These are phyloP conservation scores for Macrosteles quadrilineatus DNA, from an alignment of 1,140 invertebrate genomes.

Conservation along the genomic window DNA sequence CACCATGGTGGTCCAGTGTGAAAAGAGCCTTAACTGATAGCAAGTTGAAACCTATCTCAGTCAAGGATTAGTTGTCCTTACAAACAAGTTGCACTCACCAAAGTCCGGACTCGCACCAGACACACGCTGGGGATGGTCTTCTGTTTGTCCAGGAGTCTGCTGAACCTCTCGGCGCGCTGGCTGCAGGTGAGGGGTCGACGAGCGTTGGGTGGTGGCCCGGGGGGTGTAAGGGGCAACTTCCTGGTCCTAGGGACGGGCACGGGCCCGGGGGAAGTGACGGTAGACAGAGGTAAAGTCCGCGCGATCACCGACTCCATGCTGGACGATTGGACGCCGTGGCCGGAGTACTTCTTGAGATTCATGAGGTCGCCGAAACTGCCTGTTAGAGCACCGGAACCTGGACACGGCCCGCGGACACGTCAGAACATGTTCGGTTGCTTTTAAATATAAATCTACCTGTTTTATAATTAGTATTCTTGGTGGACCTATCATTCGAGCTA, in stretches of 20 bases:
- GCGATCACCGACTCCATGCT: slow-evolving; percentile 54
- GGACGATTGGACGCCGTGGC: slow-evolving; percentile 46
- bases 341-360: slow-evolving; percentile 66
- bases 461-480: too few species aligned
- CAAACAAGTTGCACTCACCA: slow-evolving; percentile 18
- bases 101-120: background rate
- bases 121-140: slow-evolving; percentile 16
- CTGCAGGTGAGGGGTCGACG: slow-evolving; percentile 37
- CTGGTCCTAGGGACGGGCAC: slow-evolving; percentile 46
- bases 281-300: slow-evolving; percentile 68
- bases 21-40: too few species aligned
- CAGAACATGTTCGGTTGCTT: too few species aligned
- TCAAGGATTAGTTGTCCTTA: too few species aligned
- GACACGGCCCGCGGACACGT: background rate
- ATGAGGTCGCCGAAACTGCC: slow-evolving; percentile 76
- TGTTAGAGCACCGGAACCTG: background rate
- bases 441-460: too few species aligned
- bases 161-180: slow-evolving; percentile 64
- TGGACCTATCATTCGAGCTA: too few species aligned
- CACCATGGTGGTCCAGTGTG: too few species aligned
- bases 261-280: slow-evolving; percentile 54
- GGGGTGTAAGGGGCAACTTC: slow-evolving; percentile 40
- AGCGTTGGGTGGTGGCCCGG: slow-evolving; percentile 46
- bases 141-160: slow-evolving; percentile 60
- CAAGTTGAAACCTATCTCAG: too few species aligned